Evolutionary conservation across 2,113 vertebrate genomes (phyloP), one percentile per base, ranked within the genome.

Genomic region (Galeopterus variegatus): DNA sequence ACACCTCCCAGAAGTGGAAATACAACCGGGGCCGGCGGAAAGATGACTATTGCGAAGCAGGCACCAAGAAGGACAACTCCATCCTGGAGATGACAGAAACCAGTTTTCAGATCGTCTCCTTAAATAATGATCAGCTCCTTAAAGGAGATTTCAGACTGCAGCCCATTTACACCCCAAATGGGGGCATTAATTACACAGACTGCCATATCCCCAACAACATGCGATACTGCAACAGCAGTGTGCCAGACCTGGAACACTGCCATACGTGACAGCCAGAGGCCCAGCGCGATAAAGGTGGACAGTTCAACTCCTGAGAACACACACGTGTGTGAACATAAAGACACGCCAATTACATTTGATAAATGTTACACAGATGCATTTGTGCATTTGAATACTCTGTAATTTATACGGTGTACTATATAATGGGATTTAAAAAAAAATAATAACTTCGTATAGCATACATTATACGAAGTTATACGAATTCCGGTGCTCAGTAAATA

Each of bases 81-180:
- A 99, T 99, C 98, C 98, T 99, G 98, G 99, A 99, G 99, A 99
- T 99, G 99, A 99, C 99, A 88, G 99, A 99, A 99, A 99, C 99
- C 97, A 99, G 99, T 98, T 99, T 99, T 99, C 99, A 99, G 99
- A 99, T 99, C 96, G 99, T 99, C 99, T 99, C 99, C 95, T 99
- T 99, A 99, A 99, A 99, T 99, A 99, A 99, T 91, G 99, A 99
- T 99, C 99, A 99, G 98, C 99, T 99, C 98, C 99, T 99, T 98
- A 99, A 99, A 98, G 99, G 99, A 99, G 99, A 99, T 99, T 99
- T 99, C 99, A 99, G 99, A 98, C 99, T 99, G 98, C 99, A 99
- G 98, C 99, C 99, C 98, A 99, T 99, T 98, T 99, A 99, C 98
- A 99, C 99, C 97, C 99, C 99, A 97, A 99, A 99, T 0, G 99